These are phyloP conservation scores for Prinia subflava DNA, from an alignment of 2,113 vertebrate genomes.

Conservation along the genomic window DNA sequence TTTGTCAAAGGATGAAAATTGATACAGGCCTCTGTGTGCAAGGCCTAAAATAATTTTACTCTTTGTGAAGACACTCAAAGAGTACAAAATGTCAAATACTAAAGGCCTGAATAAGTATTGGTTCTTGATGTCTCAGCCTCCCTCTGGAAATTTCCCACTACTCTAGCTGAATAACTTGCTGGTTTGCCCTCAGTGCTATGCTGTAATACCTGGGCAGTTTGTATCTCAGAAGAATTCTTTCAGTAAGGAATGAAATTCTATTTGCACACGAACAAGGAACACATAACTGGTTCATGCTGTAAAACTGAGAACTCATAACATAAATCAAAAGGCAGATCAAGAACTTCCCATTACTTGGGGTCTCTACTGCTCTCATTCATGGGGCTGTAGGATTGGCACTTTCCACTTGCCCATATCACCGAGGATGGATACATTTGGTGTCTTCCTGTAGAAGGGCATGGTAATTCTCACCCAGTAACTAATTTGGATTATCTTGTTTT, in stretches of 20 bases:
- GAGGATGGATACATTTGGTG: not conserved
- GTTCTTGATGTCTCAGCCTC: not conserved
- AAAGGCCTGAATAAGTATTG: not conserved
- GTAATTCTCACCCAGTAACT: not conserved
- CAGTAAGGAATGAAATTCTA: not conserved
- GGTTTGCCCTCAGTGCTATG: not conserved
- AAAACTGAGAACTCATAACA: not conserved
- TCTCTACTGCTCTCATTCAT: not conserved
- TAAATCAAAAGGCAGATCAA: not conserved
- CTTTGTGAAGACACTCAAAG: not conserved
- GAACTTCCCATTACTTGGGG: not conserved
- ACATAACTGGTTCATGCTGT: not conserved
- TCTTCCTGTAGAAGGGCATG: not conserved
- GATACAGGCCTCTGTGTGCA: not conserved
- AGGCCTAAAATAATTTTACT: not conserved
- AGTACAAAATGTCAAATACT: not conserved
- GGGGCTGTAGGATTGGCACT: not conserved
- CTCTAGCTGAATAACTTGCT: not conserved
- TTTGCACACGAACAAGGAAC: not conserved
- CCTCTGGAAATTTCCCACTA: not conserved
- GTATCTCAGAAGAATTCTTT: not conserved
- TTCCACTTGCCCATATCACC: rapidly evolving
- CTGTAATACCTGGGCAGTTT: not conserved
- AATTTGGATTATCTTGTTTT: not conserved
- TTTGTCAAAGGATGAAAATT: not conserved